phyloP scores from a whole-genome alignment of 2,797 vertebrate species.

The Darevskia nairensis region DNA sequence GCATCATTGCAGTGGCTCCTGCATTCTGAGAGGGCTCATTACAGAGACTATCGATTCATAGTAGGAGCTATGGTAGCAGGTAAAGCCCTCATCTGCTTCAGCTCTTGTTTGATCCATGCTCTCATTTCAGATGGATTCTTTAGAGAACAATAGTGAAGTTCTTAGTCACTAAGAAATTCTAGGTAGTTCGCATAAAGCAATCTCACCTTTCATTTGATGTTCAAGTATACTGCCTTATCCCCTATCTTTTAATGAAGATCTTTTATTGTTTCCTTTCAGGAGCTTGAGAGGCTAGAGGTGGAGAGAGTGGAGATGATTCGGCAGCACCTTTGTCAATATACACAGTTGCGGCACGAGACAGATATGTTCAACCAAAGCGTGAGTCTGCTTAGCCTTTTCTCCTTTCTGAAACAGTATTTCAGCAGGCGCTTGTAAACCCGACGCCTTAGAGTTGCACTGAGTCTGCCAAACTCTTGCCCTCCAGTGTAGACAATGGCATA shows the following conservation, averaged over 20 bases:
- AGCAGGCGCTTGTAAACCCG: background rate
- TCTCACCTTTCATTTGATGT: background rate
- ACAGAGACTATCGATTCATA: background rate
- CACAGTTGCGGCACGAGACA: conserved; percentile 95
- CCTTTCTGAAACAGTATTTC: background rate
- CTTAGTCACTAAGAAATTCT: background rate
- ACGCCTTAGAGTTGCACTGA: background rate
- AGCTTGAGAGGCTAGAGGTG: conserved; percentile 95
- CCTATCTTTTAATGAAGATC: conserved; percentile 36
- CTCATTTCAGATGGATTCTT: background rate
- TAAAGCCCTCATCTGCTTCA: background rate
- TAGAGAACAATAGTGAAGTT: background rate
- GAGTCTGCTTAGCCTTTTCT: conserved; percentile 69
- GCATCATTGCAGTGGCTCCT: background rate
- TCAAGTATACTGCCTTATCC: background rate
- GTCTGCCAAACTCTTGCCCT: background rate
- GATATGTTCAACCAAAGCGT: conserved; percentile 99
- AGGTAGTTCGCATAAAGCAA: background rate
- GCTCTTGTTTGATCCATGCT: background rate
- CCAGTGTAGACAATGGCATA: background rate
- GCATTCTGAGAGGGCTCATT: background rate
- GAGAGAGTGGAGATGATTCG: conserved; percentile 96
- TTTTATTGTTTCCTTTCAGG: conserved; percentile 77
- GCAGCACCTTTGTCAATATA: conserved; percentile 96
- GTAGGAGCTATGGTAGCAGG: background rate